Evolutionary conservation across 2,797 vertebrate genomes (phyloP), one percentile per base, ranked within the genome.

Genomic region (Moxostoma hubbsi): DNA sequence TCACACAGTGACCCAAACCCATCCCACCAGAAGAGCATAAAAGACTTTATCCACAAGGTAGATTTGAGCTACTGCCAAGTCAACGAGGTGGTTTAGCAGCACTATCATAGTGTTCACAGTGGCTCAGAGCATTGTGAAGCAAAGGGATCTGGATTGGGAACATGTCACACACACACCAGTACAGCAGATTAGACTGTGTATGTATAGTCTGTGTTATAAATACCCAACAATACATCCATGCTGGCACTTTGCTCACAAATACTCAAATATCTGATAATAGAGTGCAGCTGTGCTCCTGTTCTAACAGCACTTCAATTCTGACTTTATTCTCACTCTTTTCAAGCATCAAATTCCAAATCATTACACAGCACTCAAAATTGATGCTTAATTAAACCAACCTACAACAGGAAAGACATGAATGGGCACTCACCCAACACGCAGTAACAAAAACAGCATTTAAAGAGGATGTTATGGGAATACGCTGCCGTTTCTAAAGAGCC

Each of bases 181-280:
- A 81, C 67, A 68, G 13, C 61, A 64, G 68, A 80, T 68, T 58
- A 45, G 55, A 62, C 50, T 43, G 55, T 67, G 51, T 59, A 36
- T 71, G 18, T 12, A 65, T 62, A 78, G 57, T 6, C 62, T 12
- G 58, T 16, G 58, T 47, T 85, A 74, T 71, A 80, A 83, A 83
- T 83, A 83, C 47, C 61, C 45, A 57, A 18, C 63, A 77, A 81
- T 71, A 81, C 46, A 75, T 43, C 51, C 16, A 36, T 59, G 57
- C 62, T 51, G 64, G 77, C 66, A 8, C 73, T 58, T 36, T 24
- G 80, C 70, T 73, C 55, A 77, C 68, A 62, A 55, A n/a, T 9
- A 64, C 66, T 71, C 49, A 70, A 73, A 82, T 75, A 63, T 63
- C 55, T 51, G 46, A 81, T 64, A n/a, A 73, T 11, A 61, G 12